phyloP scores from a whole-genome alignment of 2,888 invertebrate species.

The Crematogaster levior region DNA sequence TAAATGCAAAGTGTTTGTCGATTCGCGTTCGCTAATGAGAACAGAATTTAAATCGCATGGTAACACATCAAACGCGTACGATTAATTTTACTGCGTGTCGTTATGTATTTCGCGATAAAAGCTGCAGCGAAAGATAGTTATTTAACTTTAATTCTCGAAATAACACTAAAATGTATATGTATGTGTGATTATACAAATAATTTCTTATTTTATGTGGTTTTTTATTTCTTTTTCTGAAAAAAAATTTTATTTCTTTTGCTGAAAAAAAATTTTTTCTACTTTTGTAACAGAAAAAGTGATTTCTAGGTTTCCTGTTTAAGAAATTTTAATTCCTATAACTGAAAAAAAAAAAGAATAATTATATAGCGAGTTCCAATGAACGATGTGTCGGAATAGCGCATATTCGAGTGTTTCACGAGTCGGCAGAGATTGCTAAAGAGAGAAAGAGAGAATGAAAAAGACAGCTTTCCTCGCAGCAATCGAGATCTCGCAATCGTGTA shows the following conservation, averaged over 20 bases:
- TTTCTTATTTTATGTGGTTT: not conserved
- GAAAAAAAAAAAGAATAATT: not conserved
- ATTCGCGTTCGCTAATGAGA: slow-evolving; percentile 34
- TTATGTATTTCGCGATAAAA: not conserved
- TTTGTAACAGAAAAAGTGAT: not conserved
- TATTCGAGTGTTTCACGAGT: slow-evolving; percentile 14
- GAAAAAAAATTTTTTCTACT: not conserved
- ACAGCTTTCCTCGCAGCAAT: slow-evolving; percentile 16
- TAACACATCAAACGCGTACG: slow-evolving; percentile 18
- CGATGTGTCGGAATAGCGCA: not conserved
- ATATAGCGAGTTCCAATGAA: not conserved
- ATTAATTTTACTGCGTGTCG: slow-evolving; percentile 17
- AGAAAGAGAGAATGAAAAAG: not conserved
- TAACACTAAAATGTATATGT: not conserved
- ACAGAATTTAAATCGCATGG: slow-evolving; percentile 36
- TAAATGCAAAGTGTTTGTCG: slow-evolving; percentile 31
- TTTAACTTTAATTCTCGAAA: not conserved
- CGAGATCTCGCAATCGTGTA: slow-evolving; percentile 44
- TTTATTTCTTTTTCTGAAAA: not conserved
- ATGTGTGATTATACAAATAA: not conserved
- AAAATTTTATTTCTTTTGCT: not conserved
- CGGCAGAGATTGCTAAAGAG: not conserved
- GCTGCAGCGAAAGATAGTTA: not conserved
- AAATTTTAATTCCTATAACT: not conserved
- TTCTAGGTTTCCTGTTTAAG: not conserved